phyloP scores from a whole-genome alignment of 1,140 invertebrate genomes.

The Drosophila sp. region DNA sequence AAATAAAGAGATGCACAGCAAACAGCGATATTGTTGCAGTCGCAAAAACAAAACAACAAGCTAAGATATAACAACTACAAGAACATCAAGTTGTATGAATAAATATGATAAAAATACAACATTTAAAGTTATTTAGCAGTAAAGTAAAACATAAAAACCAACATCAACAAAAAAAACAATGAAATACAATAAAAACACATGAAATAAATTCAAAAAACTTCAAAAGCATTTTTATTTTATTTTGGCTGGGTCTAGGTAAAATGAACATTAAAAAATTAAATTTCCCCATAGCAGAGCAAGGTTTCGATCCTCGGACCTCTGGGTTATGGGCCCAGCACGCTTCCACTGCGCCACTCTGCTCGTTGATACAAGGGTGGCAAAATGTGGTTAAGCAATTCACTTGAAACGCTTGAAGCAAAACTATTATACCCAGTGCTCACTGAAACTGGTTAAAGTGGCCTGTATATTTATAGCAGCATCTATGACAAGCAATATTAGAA shows the following conservation, averaged over 20 bases:
- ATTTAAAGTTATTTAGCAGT: slow-evolving; percentile 81
- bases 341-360: slow-evolving; percentile 99
- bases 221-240: slow-evolving; percentile 34
- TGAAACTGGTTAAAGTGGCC: neutral
- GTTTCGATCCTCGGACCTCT: slow-evolving; percentile 98
- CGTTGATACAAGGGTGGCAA: neutral
- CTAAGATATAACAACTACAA: slow-evolving; percentile 49
- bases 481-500: too few species aligned
- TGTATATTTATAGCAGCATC: neutral
- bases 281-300: slow-evolving; percentile 91
- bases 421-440: neutral
- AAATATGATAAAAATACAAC: slow-evolving; percentile 69
- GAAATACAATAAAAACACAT: slow-evolving; percentile 81
- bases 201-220: slow-evolving; percentile 71
- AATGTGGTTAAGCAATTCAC: neutral
- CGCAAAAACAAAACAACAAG: slow-evolving; percentile 49
- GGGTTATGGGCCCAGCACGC: slow-evolving; percentile 99
- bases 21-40: slow-evolving; percentile 43
- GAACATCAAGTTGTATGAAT: slow-evolving; percentile 42
- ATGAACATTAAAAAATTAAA: neutral
- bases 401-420: neutral
- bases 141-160: slow-evolving; percentile 71
- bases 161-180: slow-evolving; percentile 70
- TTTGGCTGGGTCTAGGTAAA: neutral
- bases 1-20: slow-evolving; percentile 52